phyloP scores from a whole-genome alignment of 2,113 vertebrate genomes.

The Chrysochloris asiatica region DNA sequence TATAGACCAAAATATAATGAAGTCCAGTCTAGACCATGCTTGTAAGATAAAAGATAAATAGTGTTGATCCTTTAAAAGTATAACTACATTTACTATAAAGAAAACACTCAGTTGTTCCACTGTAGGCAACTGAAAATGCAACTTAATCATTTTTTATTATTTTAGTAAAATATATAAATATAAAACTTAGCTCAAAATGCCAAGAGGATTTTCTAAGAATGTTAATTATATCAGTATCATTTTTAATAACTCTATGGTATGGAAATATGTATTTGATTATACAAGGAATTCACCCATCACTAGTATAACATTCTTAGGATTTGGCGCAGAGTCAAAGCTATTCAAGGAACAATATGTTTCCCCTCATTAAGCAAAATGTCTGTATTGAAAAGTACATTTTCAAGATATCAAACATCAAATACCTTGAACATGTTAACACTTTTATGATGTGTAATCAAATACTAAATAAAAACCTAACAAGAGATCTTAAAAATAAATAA shows the following conservation, averaged over 20 bases:
- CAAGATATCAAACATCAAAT: constrained; percentile 41
- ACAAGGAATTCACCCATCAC: neutral
- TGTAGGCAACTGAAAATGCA: neutral
- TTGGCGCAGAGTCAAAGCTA: neutral
- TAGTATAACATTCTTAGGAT: neutral
- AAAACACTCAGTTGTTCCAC: neutral
- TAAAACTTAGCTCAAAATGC: neutral
- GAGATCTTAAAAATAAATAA: constrained; percentile 17
- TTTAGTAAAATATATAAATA: too few relatives aligned
- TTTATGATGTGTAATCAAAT: neutral
- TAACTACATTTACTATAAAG: neutral
- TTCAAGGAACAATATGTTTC: constrained; percentile 34
- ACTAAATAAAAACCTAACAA: constrained; percentile 33
- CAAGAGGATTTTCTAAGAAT: neutral
- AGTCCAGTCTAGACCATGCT: neutral
- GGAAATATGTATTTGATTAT: neutral
- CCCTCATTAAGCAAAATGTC: constrained; percentile 31
- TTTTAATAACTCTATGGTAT: constrained; percentile 19
- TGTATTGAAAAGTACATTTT: constrained; percentile 27
- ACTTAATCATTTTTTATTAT: too few relatives aligned
- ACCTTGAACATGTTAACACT: constrained; percentile 44
- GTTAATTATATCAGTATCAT: neutral
- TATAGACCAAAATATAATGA: neutral
- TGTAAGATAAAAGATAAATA: neutral
- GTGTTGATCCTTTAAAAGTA: constrained; percentile 4